These are phyloP conservation scores for Schrankia costaestrigalis DNA, from an alignment of 2,888 invertebrate species.

Conservation along the genomic window DNA sequence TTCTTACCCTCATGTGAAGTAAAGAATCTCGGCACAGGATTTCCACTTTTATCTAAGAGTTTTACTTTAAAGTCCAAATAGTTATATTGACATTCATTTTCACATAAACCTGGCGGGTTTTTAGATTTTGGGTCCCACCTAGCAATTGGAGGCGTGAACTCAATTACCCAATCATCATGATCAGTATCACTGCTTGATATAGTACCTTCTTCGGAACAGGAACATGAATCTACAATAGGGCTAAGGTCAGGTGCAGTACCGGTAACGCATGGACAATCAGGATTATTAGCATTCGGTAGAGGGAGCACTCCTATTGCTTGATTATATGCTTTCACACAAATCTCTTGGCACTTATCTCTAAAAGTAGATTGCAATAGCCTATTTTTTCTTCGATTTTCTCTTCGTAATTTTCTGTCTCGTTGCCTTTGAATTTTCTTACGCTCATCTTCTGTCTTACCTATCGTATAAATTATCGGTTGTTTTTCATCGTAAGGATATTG, in stretches of 20 bases:
- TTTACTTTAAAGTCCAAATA: constrained; percentile 73
- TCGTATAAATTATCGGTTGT: constrained; percentile 60
- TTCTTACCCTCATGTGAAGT: constrained; percentile 69
- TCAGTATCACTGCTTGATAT: constrained; percentile 67
- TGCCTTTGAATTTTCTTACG: constrained; percentile 55
- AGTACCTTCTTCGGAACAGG: constrained; percentile 62
- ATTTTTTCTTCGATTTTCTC: constrained; percentile 66
- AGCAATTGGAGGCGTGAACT: constrained; percentile 68
- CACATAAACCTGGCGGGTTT: constrained; percentile 44
- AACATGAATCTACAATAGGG: constrained; percentile 65
- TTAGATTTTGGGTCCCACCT: constrained; percentile 63
- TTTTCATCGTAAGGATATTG: constrained; percentile 74
- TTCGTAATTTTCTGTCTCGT: constrained; percentile 62
- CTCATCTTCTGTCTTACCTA: constrained; percentile 69
- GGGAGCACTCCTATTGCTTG: constrained; percentile 70
- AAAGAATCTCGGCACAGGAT: constrained; percentile 63
- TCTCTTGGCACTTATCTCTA: constrained; percentile 70
- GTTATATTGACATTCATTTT: constrained; percentile 58
- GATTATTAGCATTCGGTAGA: constrained; percentile 60
- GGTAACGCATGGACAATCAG: constrained; percentile 64
- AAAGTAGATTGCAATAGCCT: constrained; percentile 67
- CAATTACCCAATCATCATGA: constrained; percentile 69
- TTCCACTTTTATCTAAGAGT: constrained; percentile 63
- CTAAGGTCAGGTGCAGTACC: constrained; percentile 29
- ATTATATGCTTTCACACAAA: constrained; percentile 72